Evolutionary conservation across 2,888 invertebrate species (phyloP), one percentile per base, ranked within the genome.

Genomic region (Plebejus argus): DNA sequence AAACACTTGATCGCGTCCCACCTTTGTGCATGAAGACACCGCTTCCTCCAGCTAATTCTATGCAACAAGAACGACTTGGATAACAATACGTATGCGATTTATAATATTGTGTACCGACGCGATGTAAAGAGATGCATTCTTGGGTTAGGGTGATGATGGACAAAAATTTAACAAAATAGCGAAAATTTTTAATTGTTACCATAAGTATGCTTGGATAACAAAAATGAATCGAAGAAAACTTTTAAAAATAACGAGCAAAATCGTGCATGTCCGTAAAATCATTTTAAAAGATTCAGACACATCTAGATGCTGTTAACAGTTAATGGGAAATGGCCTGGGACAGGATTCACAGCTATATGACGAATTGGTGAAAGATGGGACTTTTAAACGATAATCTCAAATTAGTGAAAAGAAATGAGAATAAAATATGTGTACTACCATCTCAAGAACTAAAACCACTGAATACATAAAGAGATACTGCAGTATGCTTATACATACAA

Each of bases 1-100:
- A 78, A 78, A 76, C 79, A 77, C 76, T 78, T 79, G 79, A 79
- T 80, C 79, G 77, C 76, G 78, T 79, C 76, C 78, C 78, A 75
- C 78, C 79, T 79, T 79, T 80, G 79, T 78, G 78, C 70, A 70
- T 71, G 58, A 66, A 66, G 66, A 66, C 66, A 33, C 66, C 66
- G 66, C 66, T 28, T 28, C 66, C 58, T 58, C 8, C 58, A 58
- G 58, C 58, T 58, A 58, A 53, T 53, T 53, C 53, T 53, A 53
- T 53, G 53, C 5, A 53, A 53, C 18, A 5, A 53, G 18, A 53
- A 53, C 53, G 53, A 53, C 53, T 53, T 53, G 53, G 5, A 49
- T 12, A 15, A 49, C 49, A 49, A 2, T 5, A 5, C 53, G 1
- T 53, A 53, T 4, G 5, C 1, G 5, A 53, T 53, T 8, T 45